phyloP scores from a whole-genome alignment of 2,888 invertebrate species.

The Tachina lurida region DNA sequence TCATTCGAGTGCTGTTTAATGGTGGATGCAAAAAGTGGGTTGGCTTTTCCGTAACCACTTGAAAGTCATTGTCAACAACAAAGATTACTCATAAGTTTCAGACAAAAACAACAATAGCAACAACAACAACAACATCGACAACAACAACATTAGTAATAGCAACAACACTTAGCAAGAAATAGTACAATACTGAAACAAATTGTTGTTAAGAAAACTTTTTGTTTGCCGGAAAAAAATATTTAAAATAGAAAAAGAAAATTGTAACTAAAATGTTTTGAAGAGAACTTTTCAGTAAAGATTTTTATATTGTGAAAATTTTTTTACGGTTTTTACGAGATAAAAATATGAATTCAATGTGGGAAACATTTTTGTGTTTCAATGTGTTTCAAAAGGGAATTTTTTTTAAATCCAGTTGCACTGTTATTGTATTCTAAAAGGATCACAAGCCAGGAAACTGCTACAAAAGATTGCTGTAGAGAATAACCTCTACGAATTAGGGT shows the following conservation, averaged over 20 bases:
- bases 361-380: too few species aligned
- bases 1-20: slow-evolving; percentile 65
- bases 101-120: slow-evolving; percentile 29
- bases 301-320: background rate
- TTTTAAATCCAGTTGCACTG: too few species aligned
- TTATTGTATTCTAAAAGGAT: too few species aligned
- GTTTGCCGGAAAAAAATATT: slow-evolving; percentile 19
- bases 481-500: too few species aligned
- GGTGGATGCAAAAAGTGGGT: slow-evolving; percentile 70
- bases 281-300: background rate
- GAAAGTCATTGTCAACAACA: slow-evolving; percentile 72
- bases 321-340: too few species aligned
- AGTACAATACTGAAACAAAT: slow-evolving; percentile 35
- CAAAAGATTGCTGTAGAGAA: too few species aligned
- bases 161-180: background rate
- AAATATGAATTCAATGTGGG: too few species aligned
- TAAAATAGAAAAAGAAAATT: background rate
- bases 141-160: background rate
- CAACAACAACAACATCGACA: slow-evolving; percentile 1
- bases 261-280: slow-evolving; percentile 25
- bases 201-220: slow-evolving; percentile 34
- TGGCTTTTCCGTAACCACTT: slow-evolving; percentile 71
- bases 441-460: too few species aligned
- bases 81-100: slow-evolving; percentile 71
- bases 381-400: too few species aligned